A percentile compares a stretch with the other conserved stretches of the same genome.
Conservation (phyloP, 2,113 vertebrate species). For the Nerophis lumbriciformis region DNA sequence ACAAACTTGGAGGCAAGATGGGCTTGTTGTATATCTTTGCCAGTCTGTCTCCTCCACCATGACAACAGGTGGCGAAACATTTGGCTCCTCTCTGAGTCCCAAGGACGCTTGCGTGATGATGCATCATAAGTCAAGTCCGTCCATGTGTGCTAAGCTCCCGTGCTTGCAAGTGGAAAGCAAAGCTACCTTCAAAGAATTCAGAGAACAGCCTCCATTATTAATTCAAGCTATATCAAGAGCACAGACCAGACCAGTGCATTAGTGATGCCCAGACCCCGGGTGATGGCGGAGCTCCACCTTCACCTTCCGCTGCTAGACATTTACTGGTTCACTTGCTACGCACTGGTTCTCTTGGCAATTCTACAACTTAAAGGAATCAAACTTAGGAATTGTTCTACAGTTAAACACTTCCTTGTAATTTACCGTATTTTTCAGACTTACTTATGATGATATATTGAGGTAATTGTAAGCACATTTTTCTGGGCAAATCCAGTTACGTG, state of each 20-base stretch:
- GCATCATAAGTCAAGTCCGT: constrained; percentile 31
- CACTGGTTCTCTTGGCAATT: constrained; percentile 21
- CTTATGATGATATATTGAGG: too few relatives aligned
- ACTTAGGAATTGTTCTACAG: too few relatives aligned
- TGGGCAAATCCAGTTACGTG: too few relatives aligned
- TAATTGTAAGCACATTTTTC: not conserved
- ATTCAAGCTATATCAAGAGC: constrained; percentile 29
- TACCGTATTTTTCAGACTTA: too few relatives aligned
- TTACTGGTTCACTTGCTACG: constrained; percentile 26
- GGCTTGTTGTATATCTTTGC: constrained; percentile 47
- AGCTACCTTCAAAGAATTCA: constrained; percentile 34
- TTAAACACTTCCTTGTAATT: too few relatives aligned
- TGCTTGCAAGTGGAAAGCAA: constrained; percentile 14
- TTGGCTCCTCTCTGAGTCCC: constrained; percentile 47
- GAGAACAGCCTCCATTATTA: constrained; percentile 37
- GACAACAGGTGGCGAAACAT: constrained; percentile 65
- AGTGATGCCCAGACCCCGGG: constrained; percentile 20
- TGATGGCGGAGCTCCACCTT: constrained; percentile 23
- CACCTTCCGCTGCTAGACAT: constrained; percentile 32
- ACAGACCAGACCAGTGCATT: constrained; percentile 21
- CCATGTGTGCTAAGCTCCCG: constrained; percentile 10
- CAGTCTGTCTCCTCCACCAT: constrained; percentile 16
- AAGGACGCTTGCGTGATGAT: constrained; percentile 29
- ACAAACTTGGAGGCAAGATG: constrained; percentile 34
- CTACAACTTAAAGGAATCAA: too few relatives aligned